A percentile compares a stretch with the other conserved stretches of the same genome.
These are phyloP conservation scores for Lepus timidus DNA, from an alignment of 2,113 vertebrate species.

Conservation along the genomic window DNA sequence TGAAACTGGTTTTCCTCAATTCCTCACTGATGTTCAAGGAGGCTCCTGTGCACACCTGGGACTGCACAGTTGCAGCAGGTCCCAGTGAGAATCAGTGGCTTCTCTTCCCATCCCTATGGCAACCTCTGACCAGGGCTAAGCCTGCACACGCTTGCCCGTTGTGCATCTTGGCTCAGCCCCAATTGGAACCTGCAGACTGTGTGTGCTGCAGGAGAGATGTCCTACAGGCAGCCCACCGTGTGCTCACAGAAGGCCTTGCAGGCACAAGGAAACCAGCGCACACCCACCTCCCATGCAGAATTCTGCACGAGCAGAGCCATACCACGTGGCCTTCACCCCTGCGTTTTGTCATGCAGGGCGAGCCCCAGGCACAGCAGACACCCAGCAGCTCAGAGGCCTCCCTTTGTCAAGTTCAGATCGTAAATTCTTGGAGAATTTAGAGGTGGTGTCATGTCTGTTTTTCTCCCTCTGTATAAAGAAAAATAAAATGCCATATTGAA, in stretches of 20 bases:
- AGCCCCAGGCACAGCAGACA: neutral
- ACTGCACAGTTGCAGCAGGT: neutral
- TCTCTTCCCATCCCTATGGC: neutral
- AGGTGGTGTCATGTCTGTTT: constrained; percentile 39
- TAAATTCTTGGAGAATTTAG: constrained; percentile 63
- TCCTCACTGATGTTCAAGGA: accelerated
- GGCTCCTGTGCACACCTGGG: neutral
- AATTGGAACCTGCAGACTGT: accelerated
- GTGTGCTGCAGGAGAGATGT: accelerated
- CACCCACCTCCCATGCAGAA: neutral
- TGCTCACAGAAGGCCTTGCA: neutral
- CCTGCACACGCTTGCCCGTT: neutral
- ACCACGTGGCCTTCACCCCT: accelerated
- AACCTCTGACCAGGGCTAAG: no score
- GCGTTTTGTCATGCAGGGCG: neutral
- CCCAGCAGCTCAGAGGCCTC: neutral
- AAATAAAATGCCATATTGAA: constrained; percentile 74
- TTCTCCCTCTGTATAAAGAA: constrained; percentile 71
- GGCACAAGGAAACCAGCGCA: accelerated
- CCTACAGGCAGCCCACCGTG: neutral
- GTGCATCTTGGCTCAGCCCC: neutral
- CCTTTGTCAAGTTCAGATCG: neutral
- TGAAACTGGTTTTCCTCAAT: neutral
- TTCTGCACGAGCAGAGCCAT: accelerated
- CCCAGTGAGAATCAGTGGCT: neutral